Evolutionary conservation across 37 sponge, comb jelly and placozoan genomes (phyloP).

Genomic region (Lycopodina hypogea): DNA sequence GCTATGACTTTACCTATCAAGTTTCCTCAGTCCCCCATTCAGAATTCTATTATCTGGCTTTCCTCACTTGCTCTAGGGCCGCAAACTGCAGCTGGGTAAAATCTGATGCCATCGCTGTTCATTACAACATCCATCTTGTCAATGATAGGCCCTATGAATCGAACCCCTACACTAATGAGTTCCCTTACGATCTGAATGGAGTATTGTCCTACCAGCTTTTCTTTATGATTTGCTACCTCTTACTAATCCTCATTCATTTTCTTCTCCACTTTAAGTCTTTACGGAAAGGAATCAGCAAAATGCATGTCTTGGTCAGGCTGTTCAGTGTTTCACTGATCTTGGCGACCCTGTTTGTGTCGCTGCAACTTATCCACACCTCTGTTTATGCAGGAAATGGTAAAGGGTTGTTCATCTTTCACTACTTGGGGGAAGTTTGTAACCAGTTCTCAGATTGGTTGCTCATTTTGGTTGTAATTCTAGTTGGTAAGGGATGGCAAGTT

Average conservation of each 20-base stretch:
- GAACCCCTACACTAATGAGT: constrained; percentile 47
- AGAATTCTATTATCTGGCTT: constrained; percentile 38
- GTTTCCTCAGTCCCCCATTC: constrained; percentile 6
- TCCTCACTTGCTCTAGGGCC: constrained; percentile 14
- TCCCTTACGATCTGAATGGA: constrained; percentile 51
- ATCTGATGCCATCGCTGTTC: not conserved
- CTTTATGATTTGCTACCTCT: constrained; percentile 32
- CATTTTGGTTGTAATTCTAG: constrained; percentile 60
- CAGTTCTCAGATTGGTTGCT: constrained; percentile 59
- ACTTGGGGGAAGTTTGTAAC: constrained; percentile 38
- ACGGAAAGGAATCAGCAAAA: not conserved
- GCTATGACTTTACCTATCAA: constrained; percentile 14
- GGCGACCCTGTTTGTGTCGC: constrained; percentile 8
- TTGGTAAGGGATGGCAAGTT: constrained; percentile 69
- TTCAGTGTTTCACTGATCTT: constrained; percentile 44
- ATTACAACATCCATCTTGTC: constrained; percentile 50
- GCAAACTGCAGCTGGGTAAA: constrained; percentile 12
- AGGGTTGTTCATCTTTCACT: constrained; percentile 21
- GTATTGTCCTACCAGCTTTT: constrained; percentile 26
- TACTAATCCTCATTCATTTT: constrained; percentile 36
- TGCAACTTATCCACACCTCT: constrained; percentile 39
- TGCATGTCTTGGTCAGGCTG: constrained; percentile 30
- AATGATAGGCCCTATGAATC: constrained; percentile 18
- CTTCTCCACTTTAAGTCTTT: constrained; percentile 17
- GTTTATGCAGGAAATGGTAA: constrained; percentile 56